A percentile compares a stretch with the other conserved stretches of the same genome.
Evolutionary conservation across 2,888 invertebrate species (phyloP).

Genomic region (Apoda limacodes): DNA sequence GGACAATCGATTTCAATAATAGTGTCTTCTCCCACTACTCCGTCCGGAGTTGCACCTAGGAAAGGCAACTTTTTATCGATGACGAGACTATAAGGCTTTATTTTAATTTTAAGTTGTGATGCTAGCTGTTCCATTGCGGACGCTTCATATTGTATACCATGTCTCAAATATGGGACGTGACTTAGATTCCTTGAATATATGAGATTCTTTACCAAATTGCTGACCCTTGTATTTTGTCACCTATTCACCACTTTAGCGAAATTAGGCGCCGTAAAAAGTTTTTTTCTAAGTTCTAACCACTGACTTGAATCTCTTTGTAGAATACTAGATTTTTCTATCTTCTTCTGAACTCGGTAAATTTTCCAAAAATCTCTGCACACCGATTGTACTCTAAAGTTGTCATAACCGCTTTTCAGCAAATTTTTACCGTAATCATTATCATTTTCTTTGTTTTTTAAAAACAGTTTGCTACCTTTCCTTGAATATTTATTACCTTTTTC

Average conservation of each 20-base stretch:
- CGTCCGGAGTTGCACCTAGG: slow-evolving; percentile 18
- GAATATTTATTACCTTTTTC: not conserved
- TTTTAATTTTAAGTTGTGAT: slow-evolving; percentile 12
- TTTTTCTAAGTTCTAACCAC: slow-evolving; percentile 17
- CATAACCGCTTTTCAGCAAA: slow-evolving; percentile 6
- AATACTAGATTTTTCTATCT: slow-evolving; percentile 9
- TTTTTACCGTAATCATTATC: slow-evolving; percentile 5
- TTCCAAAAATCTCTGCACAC: slow-evolving; percentile 3
- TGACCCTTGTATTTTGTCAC: slow-evolving; percentile 5
- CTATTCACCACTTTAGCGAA: slow-evolving; percentile 17
- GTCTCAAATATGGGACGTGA: slow-evolving; percentile 8
- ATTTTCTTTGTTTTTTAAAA: not conserved
- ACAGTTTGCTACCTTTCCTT: not conserved
- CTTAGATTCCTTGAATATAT: not conserved
- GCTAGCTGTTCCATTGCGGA: slow-evolving; percentile 10
- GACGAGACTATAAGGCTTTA: slow-evolving; percentile 19
- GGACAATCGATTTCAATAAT: slow-evolving; percentile 19
- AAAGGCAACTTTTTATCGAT: slow-evolving; percentile 16
- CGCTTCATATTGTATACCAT: slow-evolving; percentile 15
- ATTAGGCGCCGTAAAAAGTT: slow-evolving; percentile 17
- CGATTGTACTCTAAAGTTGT: not conserved
- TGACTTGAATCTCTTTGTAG: slow-evolving; percentile 14
- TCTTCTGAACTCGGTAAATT: slow-evolving; percentile 4
- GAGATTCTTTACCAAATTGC: slow-evolving; percentile 4
- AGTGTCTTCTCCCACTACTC: slow-evolving; percentile 15